phyloP scores from a whole-genome alignment of 2,113 vertebrate genomes.

The Lichenostomus cassidix region DNA sequence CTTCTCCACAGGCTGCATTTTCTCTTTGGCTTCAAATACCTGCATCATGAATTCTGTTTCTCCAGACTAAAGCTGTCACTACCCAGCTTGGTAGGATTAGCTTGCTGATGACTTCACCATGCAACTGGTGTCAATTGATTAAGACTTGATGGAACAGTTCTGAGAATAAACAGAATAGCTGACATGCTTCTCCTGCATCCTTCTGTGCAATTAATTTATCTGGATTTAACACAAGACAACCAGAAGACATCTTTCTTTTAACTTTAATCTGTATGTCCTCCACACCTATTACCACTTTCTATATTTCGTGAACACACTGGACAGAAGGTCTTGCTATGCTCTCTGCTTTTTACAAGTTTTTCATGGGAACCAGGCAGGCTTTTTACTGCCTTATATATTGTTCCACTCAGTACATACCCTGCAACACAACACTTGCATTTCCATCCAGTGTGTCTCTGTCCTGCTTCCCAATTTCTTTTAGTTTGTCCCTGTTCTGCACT shows the following conservation, averaged over 20 bases:
- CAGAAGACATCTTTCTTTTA: not conserved
- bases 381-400: not conserved
- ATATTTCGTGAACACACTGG: not conserved
- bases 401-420: not conserved
- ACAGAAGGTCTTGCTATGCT: not conserved
- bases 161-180: not conserved
- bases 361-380: not conserved
- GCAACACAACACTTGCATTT: not conserved
- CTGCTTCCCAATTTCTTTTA: not conserved
- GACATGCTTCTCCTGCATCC: not conserved
- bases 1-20: not conserved
- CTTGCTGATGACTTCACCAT: not conserved
- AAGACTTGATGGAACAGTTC: not conserved
- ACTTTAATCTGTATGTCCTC: not conserved
- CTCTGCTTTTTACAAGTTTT: not conserved
- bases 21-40: not conserved
- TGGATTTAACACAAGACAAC: not conserved
- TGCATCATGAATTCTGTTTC: not conserved
- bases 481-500: not conserved
- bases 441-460: not conserved
- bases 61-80: not conserved
- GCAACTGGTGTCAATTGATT: not conserved
- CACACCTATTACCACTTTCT: not conserved
- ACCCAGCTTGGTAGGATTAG: not conserved
- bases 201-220: not conserved